Evolutionary conservation across 2,797 vertebrate species (phyloP).

Genomic region (Sebastolobus altivelis): DNA sequence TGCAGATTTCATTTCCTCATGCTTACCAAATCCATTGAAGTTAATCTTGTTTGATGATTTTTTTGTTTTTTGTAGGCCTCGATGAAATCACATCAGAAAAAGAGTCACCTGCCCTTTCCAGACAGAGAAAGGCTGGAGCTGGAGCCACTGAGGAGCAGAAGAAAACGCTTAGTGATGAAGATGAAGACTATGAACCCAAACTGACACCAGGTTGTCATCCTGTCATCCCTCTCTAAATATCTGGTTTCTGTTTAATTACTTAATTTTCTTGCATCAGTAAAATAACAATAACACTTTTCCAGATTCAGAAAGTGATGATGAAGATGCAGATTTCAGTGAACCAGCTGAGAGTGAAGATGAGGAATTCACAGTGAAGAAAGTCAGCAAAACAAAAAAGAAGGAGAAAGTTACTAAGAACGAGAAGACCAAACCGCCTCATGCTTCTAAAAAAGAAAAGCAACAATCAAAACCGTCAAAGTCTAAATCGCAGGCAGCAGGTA

Average conservation of each 20-base stretch:
- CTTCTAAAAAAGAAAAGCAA: conserved; percentile 76
- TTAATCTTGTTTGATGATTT: background rate
- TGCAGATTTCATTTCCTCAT: background rate
- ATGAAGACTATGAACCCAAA: conserved; percentile 80
- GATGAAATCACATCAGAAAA: conserved; percentile 82
- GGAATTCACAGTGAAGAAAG: conserved; percentile 84
- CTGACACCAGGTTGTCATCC: conserved; percentile 65
- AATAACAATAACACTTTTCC: background rate
- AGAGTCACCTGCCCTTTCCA: background rate
- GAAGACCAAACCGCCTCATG: conserved; percentile 59
- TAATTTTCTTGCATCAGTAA: background rate
- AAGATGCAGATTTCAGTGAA: conserved; percentile 78
- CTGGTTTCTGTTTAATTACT: background rate
- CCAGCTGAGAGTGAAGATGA: conserved; percentile 84
- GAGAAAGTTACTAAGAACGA: conserved; percentile 76
- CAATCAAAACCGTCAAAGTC: conserved; percentile 63
- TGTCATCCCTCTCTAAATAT: no score
- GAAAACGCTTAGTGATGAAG: conserved; percentile 57
- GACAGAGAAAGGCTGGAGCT: conserved; percentile 68
- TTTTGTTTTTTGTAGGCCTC: conserved; percentile 76
- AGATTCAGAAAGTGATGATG: conserved; percentile 84
- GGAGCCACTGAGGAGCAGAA: conserved; percentile 61
- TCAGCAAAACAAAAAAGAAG: conserved; percentile 80
- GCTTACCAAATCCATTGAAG: background rate
- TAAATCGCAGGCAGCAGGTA: conserved; percentile 77